Conservation (phyloP, 1,140 invertebrate genomes). For the Aphis gossypii region DNA sequence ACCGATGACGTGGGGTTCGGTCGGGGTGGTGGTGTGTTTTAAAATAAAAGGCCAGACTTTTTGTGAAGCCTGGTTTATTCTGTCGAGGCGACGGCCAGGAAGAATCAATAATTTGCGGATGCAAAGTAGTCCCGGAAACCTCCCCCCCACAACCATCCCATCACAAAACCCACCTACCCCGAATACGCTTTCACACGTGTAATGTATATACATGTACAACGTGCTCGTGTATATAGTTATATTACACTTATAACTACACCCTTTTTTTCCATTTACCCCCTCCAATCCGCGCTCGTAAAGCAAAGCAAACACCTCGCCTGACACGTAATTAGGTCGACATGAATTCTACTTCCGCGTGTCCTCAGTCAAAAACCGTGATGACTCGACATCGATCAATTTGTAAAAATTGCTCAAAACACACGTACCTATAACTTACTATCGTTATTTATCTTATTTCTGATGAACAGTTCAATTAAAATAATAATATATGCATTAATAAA, state of each 20-base stretch:
- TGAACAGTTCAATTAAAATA: not conserved
- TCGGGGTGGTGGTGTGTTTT: constrained; percentile 27
- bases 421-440: not conserved
- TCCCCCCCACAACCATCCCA: not conserved
- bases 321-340: constrained; percentile 39
- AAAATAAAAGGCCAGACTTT: constrained; percentile 52
- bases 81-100: constrained; percentile 55
- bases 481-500: not conserved
- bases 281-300: not conserved
- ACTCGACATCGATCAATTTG: not conserved
- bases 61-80: constrained; percentile 29
- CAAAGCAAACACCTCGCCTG: constrained; percentile 35
- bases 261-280: constrained; percentile 13
- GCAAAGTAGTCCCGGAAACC: constrained; percentile 52
- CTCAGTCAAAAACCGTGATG: not conserved
- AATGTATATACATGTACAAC: not conserved
- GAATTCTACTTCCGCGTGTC: not conserved
- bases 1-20: not conserved
- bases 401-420: not conserved
- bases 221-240: not conserved
- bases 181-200: constrained; percentile 16
- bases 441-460: not conserved
- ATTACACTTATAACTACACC: constrained; percentile 28
- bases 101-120: constrained; percentile 58
- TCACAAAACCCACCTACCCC: constrained; percentile 13